A percentile compares a stretch with the other conserved stretches of the same genome.
phyloP scores from a whole-genome alignment of 2,888 invertebrate genomes.

The Diplazon laetatorius region DNA sequence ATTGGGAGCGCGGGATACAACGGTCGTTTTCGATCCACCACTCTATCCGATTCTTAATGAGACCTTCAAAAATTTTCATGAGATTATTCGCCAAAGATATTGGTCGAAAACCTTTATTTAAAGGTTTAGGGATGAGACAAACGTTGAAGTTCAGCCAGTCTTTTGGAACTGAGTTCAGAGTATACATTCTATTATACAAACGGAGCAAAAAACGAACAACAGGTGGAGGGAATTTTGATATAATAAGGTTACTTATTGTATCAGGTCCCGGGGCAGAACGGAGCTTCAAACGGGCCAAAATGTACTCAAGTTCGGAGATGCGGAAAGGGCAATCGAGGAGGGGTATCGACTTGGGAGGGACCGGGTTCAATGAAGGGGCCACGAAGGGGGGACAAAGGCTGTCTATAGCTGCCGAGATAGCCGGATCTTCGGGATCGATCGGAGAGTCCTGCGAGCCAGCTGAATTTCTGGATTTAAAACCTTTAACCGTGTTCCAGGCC shows the following conservation, averaged over 20 bases:
- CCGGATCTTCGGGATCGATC: not conserved
- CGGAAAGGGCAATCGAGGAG: too few species aligned
- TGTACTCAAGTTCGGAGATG: too few species aligned
- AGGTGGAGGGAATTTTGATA: not conserved
- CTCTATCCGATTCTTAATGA: not conserved
- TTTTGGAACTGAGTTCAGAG: not conserved
- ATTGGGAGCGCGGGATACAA: not conserved
- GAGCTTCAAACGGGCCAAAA: too few species aligned
- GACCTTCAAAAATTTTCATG: not conserved
- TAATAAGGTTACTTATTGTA: too few species aligned
- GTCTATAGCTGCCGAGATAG: not conserved
- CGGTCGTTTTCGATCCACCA: conserved; percentile 1
- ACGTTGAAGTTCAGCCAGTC: not conserved
- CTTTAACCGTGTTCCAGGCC: too few species aligned
- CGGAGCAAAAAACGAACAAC: not conserved
- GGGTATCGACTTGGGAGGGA: too few species aligned
- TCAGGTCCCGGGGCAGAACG: too few species aligned
- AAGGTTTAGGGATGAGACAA: not conserved
- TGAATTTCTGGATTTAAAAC: too few species aligned
- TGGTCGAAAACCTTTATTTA: not conserved
- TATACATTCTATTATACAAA: not conserved
- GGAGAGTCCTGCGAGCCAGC: not conserved
- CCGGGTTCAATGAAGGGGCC: too few species aligned
- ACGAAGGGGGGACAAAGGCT: too few species aligned
- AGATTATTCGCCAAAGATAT: too few species aligned